Evolutionary conservation across 2,888 invertebrate species (phyloP).

Genomic region (Chouioia cunea): DNA sequence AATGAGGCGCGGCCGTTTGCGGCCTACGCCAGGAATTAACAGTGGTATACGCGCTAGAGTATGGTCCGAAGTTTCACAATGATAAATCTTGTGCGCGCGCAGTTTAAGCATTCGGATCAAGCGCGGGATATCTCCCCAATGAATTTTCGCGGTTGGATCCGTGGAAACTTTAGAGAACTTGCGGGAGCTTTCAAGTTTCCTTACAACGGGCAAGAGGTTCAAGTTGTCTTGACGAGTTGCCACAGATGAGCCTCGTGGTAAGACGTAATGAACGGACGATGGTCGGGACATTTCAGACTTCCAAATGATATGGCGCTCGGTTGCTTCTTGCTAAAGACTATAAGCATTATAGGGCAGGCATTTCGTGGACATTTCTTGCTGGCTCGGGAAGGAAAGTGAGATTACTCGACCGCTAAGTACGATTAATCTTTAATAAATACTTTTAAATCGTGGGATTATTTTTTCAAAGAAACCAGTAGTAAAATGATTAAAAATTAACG

Average conservation of each 20-base stretch:
- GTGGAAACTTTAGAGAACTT: conserved; percentile 32
- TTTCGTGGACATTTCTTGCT: too few relatives aligned
- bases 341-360: too few relatives aligned
- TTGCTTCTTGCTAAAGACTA: neutral
- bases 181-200: conserved; percentile 23
- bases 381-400: too few relatives aligned
- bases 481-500: too few relatives aligned
- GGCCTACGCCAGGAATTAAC: conserved; percentile 45
- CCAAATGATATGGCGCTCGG: neutral
- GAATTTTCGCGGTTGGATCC: conserved; percentile 43
- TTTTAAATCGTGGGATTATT: too few relatives aligned
- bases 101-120: conserved; percentile 51
- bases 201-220: conserved; percentile 5
- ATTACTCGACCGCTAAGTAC: too few relatives aligned
- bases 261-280: conserved; percentile 28
- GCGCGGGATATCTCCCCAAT: conserved; percentile 49
- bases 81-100: conserved; percentile 59
- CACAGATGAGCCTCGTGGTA: conserved; percentile 34
- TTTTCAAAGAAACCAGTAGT: too few relatives aligned
- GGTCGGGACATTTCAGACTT: neutral
- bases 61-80: conserved; percentile 58
- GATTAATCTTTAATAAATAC: too few relatives aligned
- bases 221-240: conserved; percentile 17
- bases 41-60: conserved; percentile 43
- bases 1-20: conserved; percentile 45